Evolutionary conservation across 2,113 vertebrate genomes (phyloP).

Genomic region (Cairina moschata): DNA sequence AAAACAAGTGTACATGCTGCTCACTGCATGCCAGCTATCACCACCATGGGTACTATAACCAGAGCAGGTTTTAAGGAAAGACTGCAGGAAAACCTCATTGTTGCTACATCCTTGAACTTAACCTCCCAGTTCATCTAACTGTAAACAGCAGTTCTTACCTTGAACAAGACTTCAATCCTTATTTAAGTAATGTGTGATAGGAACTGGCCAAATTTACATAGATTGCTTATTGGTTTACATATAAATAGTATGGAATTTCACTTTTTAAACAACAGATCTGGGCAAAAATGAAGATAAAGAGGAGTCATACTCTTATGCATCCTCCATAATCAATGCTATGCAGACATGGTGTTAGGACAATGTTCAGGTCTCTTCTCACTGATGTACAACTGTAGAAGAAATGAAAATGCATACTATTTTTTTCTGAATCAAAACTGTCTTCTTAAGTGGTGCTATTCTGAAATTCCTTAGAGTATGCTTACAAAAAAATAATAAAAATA

Average conservation of each 20-base stretch:
- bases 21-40: not conserved
- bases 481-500: not conserved
- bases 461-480: not conserved
- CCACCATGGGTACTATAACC: not conserved
- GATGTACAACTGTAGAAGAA: not conserved
- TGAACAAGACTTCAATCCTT: not conserved
- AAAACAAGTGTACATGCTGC: not conserved
- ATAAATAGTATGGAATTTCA: not conserved
- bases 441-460: not conserved
- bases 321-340: not conserved
- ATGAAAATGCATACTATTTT: not conserved
- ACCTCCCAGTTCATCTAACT: not conserved
- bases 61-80: not conserved
- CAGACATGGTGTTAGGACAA: fast-evolving
- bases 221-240: not conserved
- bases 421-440: not conserved
- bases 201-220: not conserved
- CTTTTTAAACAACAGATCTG: not conserved
- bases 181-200: not conserved
- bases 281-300: not conserved
- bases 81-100: not conserved
- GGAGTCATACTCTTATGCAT: not conserved
- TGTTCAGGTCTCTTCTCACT: not conserved
- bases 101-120: not conserved
- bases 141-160: not conserved